Evolutionary conservation across 1,140 invertebrate species (phyloP), one percentile per base, ranked within the genome.

Genomic region (Yoshiicerus persimilis): DNA sequence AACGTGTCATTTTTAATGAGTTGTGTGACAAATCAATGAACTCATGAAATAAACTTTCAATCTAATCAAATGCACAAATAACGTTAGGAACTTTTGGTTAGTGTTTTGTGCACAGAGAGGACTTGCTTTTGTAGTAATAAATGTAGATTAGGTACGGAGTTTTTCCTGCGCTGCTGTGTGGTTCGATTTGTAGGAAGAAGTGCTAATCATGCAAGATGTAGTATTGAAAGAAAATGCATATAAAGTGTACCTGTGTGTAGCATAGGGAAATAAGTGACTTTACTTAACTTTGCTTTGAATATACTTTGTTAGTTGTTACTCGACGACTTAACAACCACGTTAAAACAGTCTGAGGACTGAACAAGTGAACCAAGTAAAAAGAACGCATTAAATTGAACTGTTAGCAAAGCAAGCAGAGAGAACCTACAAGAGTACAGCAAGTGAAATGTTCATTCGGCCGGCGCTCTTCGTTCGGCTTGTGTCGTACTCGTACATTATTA

Each of bases 1-100:
- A 80, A 80, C 75, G 75, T 80, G 75, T 80, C 75, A 80, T 80
- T 80, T 80, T 80, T 80, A 80, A 80, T 80, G 75, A 80, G 75
- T 38, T 80, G 30, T 80, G 75, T 80, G 75, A 80, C 75, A 80
- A 80, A 80, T 80, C 75, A 80, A 80, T 80, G 75, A 80, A 80
- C 75, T 80, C 75, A 38, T 80, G 75, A 80, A 80, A 80, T 80
- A 80, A 80, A 80, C 75, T 80, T 80, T 80, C 75, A 80, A 36
- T 80, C 32, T 80, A 80, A 80, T 80, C 75, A 80, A 80, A 80
- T 80, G 75, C 75, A 36, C 75, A 80, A 80, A 80, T 80, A 80
- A 38, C 20, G 32, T 10, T 36, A 80, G 70, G 30, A 80, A 80
- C 30, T 80, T 80, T 56, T 39, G 9, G 13, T n/a, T n/a, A n/a